Conservation (phyloP, 2,113 vertebrate species). For the Bombycilla garrulus region DNA sequence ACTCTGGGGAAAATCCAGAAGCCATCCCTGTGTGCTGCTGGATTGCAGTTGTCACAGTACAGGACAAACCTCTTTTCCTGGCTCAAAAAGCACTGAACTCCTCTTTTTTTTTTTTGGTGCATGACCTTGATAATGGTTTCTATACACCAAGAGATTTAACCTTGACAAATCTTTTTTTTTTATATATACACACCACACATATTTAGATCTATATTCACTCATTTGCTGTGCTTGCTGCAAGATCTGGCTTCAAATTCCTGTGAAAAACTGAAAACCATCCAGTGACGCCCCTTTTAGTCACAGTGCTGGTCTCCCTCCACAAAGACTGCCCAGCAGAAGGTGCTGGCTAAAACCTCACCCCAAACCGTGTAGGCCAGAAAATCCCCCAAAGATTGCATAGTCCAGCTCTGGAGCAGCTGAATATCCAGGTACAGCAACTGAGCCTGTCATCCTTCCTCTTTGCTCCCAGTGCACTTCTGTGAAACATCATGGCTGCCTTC, state of each 20-base stretch:
- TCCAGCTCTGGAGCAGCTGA: neutral
- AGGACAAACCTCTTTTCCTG: neutral
- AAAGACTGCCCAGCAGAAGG: neutral
- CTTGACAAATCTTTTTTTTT: neutral
- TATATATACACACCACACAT: no score
- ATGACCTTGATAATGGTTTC: neutral
- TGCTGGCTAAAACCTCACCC: neutral
- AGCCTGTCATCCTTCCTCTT: neutral
- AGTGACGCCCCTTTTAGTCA: neutral
- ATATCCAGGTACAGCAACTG: neutral
- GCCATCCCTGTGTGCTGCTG: neutral
- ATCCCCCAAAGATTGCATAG: neutral
- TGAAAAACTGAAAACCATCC: neutral
- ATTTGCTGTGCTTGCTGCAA: neutral
- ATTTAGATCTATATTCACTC: neutral
- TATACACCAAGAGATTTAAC: neutral
- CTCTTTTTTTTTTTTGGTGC: neutral
- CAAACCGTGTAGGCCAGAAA: neutral
- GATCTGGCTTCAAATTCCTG: neutral
- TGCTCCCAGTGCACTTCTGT: neutral
- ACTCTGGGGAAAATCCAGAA: neutral
- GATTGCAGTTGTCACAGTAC: neutral
- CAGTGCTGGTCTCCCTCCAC: accelerated
- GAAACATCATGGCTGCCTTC: neutral
- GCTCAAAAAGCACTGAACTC: neutral